These are phyloP conservation scores for Schizotus pectinicornis DNA, from an alignment of 2,888 invertebrate genomes.

Conservation along the genomic window DNA sequence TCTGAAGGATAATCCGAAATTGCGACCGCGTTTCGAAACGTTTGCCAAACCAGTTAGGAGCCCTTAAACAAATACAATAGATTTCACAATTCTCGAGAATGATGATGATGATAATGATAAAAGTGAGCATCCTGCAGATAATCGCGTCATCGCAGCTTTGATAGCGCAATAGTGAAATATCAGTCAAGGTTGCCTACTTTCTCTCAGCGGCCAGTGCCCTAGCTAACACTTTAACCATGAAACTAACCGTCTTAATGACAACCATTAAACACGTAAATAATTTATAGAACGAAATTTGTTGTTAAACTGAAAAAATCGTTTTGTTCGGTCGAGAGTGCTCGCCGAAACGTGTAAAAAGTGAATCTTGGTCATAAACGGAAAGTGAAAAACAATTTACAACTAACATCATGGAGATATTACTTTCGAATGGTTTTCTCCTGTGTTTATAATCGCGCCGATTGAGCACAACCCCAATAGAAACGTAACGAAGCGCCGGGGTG, in stretches of 20 bases:
- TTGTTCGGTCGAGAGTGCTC: background rate
- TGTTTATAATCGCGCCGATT: constrained; percentile 5
- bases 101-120: constrained; percentile 18
- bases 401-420: constrained; percentile 12
- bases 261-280: background rate
- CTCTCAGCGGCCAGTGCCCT: constrained; percentile 47
- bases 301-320: background rate
- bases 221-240: constrained; percentile 27
- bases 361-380: constrained; percentile 15
- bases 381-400: constrained; percentile 17
- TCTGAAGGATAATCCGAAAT: too few relatives aligned
- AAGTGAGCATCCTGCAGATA: constrained; percentile 24
- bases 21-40: constrained; percentile 1
- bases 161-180: constrained; percentile 40
- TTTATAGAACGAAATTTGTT: background rate
- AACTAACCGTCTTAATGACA: constrained; percentile 1
- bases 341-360: constrained; percentile 4
- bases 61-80: constrained; percentile 8
- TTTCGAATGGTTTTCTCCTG: constrained; percentile 15
- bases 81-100: constrained; percentile 19
- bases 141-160: constrained; percentile 12
- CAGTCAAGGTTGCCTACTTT: constrained; percentile 50
- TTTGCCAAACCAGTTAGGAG: constrained; percentile 11
- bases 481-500: background rate
- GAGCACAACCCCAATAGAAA: constrained; percentile 14